These are phyloP conservation scores for Pentamera pediparva DNA, from an alignment of 53 echinoderm and acorn worm genomes.

Conservation along the genomic window DNA sequence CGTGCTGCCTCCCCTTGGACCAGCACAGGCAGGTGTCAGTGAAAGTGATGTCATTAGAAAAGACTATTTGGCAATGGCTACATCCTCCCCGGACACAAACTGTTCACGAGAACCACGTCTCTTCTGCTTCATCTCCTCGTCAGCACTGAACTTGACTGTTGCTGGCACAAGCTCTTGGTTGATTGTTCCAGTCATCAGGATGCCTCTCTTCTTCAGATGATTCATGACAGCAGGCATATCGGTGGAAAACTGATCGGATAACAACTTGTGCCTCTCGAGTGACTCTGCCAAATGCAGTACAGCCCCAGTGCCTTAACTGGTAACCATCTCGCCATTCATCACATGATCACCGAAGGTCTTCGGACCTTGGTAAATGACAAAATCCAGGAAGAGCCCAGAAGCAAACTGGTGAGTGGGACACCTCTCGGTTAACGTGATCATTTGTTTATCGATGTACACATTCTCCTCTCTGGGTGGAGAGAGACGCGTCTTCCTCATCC, in stretches of 20 bases:
- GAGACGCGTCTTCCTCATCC: no score
- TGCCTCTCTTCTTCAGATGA: not conserved
- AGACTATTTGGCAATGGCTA: not conserved
- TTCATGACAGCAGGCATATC: not conserved
- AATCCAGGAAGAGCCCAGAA: no score
- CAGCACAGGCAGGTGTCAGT: not conserved
- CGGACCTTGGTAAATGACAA: no score
- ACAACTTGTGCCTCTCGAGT: slow-evolving; percentile 13
- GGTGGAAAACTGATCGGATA: slow-evolving; percentile 5
- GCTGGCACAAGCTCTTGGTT: not conserved
- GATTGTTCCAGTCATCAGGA: not conserved
- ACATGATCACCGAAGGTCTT: not conserved
- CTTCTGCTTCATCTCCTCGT: not conserved
- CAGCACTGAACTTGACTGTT: not conserved
- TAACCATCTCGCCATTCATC: not conserved
- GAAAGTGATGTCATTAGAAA: not conserved
- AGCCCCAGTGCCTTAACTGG: not conserved
- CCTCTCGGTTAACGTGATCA: no score
- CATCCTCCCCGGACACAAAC: slow-evolving; percentile 1
- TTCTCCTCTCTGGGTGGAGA: no score
- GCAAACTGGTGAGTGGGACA: no score
- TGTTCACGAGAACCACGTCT: not conserved
- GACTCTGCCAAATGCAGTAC: not conserved
- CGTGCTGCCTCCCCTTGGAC: slow-evolving; percentile 16
- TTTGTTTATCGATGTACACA: no score